phyloP scores from a whole-genome alignment of 2,888 invertebrate species.

The Cremastobaeus sp. region DNA sequence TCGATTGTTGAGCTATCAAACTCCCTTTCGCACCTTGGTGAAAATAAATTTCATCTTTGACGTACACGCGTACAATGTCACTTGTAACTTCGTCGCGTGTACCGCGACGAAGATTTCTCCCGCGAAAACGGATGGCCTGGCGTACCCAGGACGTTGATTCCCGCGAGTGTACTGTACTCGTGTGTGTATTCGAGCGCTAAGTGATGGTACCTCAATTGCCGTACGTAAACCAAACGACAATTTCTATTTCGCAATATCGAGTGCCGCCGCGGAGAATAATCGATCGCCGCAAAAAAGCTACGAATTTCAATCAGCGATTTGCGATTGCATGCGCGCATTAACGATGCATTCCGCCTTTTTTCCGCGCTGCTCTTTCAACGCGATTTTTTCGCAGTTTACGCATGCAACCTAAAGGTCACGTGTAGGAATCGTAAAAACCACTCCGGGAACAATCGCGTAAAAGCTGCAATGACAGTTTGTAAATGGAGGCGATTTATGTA shows the following conservation, averaged over 20 bases:
- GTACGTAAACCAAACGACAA: conserved; percentile 45
- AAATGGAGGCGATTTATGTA: conserved; percentile 35
- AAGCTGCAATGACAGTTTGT: conserved; percentile 32
- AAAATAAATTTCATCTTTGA: conserved; percentile 43
- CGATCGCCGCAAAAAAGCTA: conserved; percentile 38
- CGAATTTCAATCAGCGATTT: conserved; percentile 45
- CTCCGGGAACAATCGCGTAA: conserved; percentile 26
- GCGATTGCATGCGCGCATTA: conserved; percentile 45
- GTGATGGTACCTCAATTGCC: conserved; percentile 33
- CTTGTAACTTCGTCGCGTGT: conserved; percentile 27
- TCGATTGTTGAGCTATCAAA: conserved; percentile 37
- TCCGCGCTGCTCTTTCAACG: background rate
- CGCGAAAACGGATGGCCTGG: conserved; percentile 73
- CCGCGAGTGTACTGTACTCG: conserved; percentile 64
- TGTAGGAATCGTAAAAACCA: conserved; percentile 30
- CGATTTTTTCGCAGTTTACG: conserved; percentile 9
- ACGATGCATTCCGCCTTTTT: conserved; percentile 47
- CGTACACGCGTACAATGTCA: conserved; percentile 31
- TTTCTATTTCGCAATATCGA: conserved; percentile 59
- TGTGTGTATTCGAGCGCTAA: conserved; percentile 16
- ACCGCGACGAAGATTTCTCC: conserved; percentile 47
- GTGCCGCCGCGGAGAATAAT: conserved; percentile 38
- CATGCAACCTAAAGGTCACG: conserved; percentile 43
- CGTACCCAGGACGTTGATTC: conserved; percentile 72
- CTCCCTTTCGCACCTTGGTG: conserved; percentile 46